Conservation (phyloP, 2,888 invertebrate species). For the Liopterus haemorrhoidalis region DNA sequence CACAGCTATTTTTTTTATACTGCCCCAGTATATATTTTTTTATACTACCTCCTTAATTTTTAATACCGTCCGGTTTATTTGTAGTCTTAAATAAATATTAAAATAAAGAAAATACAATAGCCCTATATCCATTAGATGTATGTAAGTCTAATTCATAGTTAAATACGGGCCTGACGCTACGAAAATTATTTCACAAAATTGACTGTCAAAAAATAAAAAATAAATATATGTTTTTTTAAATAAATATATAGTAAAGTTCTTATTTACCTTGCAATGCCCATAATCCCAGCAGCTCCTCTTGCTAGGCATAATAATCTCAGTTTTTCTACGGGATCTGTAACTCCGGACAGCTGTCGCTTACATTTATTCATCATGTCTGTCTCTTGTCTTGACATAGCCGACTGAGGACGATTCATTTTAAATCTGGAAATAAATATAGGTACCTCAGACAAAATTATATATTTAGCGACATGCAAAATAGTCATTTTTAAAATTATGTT, state of each 20-base stretch:
- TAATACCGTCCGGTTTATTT: too few relatives aligned
- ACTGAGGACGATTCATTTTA: slow-evolving; percentile 55
- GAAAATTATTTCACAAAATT: too few relatives aligned
- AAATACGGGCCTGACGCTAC: too few relatives aligned
- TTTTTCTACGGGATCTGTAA: slow-evolving; percentile 77
- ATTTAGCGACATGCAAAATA: too few relatives aligned
- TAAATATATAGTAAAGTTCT: too few relatives aligned
- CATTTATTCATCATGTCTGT: slow-evolving; percentile 73
- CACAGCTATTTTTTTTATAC: too few relatives aligned
- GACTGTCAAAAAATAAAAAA: too few relatives aligned
- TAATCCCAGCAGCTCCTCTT: slow-evolving; percentile 81
- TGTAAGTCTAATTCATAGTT: slow-evolving; percentile 6
- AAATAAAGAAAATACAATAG: slow-evolving; percentile 3
- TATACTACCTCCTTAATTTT: too few relatives aligned
- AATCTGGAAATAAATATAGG: background rate
- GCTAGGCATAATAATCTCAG: slow-evolving; percentile 76
- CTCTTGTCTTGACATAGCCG: slow-evolving; percentile 70
- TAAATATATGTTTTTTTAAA: too few relatives aligned
- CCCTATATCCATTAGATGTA: background rate
- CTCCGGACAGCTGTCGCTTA: slow-evolving; percentile 50
- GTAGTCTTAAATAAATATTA: background rate
- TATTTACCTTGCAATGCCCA: slow-evolving; percentile 75
- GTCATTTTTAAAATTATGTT: too few relatives aligned
- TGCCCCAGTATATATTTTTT: background rate
- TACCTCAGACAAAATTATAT: too few relatives aligned